Percentiles rank a stretch among this genome's conserved stretches.
phyloP scores from a whole-genome alignment of 2,888 invertebrate species.

The Matsumyia berberina region DNA sequence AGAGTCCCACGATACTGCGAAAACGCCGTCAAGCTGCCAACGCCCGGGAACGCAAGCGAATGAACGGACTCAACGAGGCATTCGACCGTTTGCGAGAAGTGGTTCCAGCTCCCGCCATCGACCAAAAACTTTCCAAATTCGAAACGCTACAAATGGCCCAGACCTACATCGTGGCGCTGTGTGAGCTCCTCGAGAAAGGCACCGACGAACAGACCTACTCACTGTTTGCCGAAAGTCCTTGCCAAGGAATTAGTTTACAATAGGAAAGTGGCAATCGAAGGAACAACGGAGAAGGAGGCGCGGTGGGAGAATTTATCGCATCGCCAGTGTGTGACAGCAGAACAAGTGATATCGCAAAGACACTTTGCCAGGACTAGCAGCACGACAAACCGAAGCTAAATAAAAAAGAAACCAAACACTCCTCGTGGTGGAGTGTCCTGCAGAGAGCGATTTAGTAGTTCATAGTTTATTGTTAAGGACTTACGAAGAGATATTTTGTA shows the following conservation, averaged over 20 bases:
- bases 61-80: conserved; percentile 91
- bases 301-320: conserved; percentile 60
- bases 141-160: conserved; percentile 93
- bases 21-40: conserved; percentile 89
- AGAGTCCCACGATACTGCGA: conserved; percentile 86
- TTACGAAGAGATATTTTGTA: conserved; percentile 68
- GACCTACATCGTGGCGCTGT: conserved; percentile 89
- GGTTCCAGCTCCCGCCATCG: conserved; percentile 89
- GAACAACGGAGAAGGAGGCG: conserved; percentile 4
- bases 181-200: conserved; percentile 86
- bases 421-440: conserved; percentile 53
- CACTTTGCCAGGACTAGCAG: conserved; percentile 51
- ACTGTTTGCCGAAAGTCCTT: conserved; percentile 68
- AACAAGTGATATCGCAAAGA: conserved; percentile 74
- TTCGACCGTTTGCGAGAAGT: conserved; percentile 90
- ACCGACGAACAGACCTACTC: conserved; percentile 78
- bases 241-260: conserved; percentile 71
- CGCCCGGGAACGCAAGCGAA: conserved; percentile 89
- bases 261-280: conserved; percentile 23
- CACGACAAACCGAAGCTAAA: conserved; percentile 38
- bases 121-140: conserved; percentile 90
- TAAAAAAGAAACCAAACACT: background rate
- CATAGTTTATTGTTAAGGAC: conserved; percentile 71
- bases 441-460: conserved; percentile 70
- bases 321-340: conserved; percentile 72